Percentiles rank a stretch among this genome's conserved stretches.
Evolutionary conservation across 2,797 vertebrate genomes (phyloP).

Genomic region (Chaenodraco wilsoni): DNA sequence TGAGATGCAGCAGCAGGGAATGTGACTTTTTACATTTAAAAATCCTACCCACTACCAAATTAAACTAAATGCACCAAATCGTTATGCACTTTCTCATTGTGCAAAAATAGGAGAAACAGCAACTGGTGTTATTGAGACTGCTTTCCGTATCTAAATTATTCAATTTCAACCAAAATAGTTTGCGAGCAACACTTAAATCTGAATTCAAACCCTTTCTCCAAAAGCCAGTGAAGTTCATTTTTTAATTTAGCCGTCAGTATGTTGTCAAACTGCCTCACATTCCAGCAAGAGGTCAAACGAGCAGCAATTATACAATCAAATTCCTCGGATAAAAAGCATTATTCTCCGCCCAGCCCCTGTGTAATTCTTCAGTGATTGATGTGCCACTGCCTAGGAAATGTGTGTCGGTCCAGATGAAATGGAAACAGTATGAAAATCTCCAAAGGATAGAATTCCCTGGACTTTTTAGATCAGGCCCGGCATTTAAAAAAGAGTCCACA

Average conservation of each 20-base stretch:
- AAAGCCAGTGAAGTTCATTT: background rate
- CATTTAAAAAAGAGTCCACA: slow-evolving; percentile 44
- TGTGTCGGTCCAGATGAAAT: slow-evolving; percentile 48
- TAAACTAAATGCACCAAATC: slow-evolving; percentile 1
- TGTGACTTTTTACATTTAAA: background rate
- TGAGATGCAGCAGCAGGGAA: slow-evolving; percentile 6
- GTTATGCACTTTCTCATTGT: background rate
- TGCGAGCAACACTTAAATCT: no score
- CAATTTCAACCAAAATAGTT: slow-evolving; percentile 3
- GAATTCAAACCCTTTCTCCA: no score
- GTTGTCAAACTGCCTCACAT: slow-evolving; percentile 20
- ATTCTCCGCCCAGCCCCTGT: slow-evolving; percentile 41
- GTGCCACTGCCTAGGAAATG: slow-evolving; percentile 29
- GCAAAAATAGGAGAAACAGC: background rate
- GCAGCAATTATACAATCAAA: slow-evolving; percentile 33
- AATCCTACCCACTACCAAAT: background rate
- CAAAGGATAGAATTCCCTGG: slow-evolving; percentile 47
- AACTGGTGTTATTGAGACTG: background rate
- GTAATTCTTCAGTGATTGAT: slow-evolving; percentile 53
- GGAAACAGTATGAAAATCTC: slow-evolving; percentile 60
- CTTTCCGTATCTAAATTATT: background rate
- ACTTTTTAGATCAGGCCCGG: slow-evolving; percentile 29
- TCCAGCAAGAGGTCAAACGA: slow-evolving; percentile 30
- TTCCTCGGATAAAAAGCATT: slow-evolving; percentile 45
- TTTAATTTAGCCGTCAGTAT: background rate